A percentile compares a stretch with the other conserved stretches of the same genome.
phyloP scores from a whole-genome alignment of 2,113 vertebrate genomes.

The Pelodiscus sinensis region DNA sequence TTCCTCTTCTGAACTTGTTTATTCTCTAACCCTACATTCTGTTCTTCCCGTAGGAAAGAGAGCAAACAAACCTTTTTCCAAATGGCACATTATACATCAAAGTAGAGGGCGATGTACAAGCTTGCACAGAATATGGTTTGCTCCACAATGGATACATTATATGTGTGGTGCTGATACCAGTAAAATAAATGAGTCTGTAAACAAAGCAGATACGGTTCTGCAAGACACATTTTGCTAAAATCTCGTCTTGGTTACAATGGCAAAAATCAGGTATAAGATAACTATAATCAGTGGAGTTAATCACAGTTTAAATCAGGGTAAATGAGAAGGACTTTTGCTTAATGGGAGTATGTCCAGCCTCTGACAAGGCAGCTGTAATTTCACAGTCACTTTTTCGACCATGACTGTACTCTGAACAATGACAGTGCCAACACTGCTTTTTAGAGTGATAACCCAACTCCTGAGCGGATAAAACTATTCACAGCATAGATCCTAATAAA shows the following conservation, averaged over 20 bases:
- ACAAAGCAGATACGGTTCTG: not conserved
- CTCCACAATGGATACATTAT: not conserved
- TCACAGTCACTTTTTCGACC: not conserved
- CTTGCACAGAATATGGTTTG: not conserved
- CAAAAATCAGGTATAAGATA: not conserved
- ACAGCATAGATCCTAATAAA: conserved; percentile 1
- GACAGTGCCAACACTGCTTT: not conserved
- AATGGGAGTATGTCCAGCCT: not conserved
- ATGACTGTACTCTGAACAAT: not conserved
- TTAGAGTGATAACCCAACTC: conserved; percentile 1
- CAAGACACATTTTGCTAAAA: not conserved
- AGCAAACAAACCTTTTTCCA: not conserved
- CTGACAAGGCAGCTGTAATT: not conserved
- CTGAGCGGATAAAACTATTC: not conserved
- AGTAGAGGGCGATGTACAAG: not conserved
- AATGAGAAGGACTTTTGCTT: not conserved
- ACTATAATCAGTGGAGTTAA: conserved; percentile 8
- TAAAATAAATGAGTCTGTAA: conserved; percentile 14
- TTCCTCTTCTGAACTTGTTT: not conserved
- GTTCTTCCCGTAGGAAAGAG: not conserved
- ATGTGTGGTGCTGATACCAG: not conserved
- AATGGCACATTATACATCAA: not conserved
- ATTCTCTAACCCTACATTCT: not conserved
- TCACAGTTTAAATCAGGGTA: not conserved
- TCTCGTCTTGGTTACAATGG: not conserved